phyloP scores from a whole-genome alignment of 2,113 vertebrate species.

The Myxocyprinus asiaticus region DNA sequence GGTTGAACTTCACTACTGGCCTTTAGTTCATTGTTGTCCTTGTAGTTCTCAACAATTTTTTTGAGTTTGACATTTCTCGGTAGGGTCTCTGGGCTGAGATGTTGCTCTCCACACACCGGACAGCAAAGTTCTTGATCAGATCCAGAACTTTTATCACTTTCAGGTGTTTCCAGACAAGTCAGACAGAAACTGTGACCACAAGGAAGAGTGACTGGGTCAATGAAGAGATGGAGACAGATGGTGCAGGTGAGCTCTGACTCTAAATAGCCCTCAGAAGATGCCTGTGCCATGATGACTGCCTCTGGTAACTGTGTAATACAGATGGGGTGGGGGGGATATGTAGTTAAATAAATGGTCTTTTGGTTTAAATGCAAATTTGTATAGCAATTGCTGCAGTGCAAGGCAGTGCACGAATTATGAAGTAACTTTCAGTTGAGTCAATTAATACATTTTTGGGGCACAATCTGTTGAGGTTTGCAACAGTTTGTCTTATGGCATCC shows the following conservation, averaged over 20 bases:
- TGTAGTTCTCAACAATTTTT: constrained; percentile 65
- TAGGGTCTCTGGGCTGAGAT: constrained; percentile 50
- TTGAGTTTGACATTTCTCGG: constrained; percentile 66
- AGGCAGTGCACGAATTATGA: too few relatives aligned
- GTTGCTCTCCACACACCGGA: constrained; percentile 68
- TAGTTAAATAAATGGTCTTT: neutral
- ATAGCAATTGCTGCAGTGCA: too few relatives aligned
- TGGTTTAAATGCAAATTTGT: neutral
- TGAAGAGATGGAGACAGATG: constrained; percentile 69
- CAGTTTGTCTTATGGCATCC: too few relatives aligned
- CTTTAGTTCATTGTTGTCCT: constrained; percentile 23
- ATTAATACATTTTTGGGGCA: too few relatives aligned
- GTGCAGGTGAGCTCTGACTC: constrained; percentile 63
- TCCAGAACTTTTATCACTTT: constrained; percentile 55
- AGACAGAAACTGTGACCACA: constrained; percentile 72
- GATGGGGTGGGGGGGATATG: too few relatives aligned
- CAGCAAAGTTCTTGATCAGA: constrained; percentile 64
- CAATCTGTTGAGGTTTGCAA: too few relatives aligned
- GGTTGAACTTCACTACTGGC: neutral
- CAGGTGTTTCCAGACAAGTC: constrained; percentile 64
- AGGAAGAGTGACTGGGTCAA: constrained; percentile 64
- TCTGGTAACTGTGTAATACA: constrained; percentile 32
- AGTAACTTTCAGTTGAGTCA: too few relatives aligned
- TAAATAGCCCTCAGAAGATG: constrained; percentile 36
- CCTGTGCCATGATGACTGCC: constrained; percentile 54